Evolutionary conservation across 2,888 invertebrate species (phyloP).

Genomic region (Chymomyza caudatula): DNA sequence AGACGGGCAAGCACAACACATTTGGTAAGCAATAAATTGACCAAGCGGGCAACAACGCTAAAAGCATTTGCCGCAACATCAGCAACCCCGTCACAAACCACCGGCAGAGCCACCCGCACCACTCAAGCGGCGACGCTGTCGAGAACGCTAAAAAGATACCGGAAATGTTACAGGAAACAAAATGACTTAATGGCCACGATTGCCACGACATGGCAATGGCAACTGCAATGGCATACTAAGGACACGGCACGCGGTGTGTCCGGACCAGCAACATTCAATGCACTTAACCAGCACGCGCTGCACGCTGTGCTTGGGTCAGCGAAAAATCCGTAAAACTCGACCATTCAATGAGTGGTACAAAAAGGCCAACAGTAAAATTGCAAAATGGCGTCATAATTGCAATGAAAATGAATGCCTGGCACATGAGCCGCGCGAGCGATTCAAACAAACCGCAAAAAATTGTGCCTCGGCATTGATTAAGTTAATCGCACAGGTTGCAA

Average conservation of each 20-base stretch:
- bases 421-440: conserved; percentile 17
- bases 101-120: conserved; percentile 4
- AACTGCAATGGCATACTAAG: not conserved
- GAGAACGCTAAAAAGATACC: conserved; percentile 30
- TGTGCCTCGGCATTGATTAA: conserved; percentile 13
- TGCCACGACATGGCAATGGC: conserved; percentile 21
- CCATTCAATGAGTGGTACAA: not conserved
- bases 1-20: conserved; percentile 2
- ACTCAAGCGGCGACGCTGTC: not conserved
- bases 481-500: conserved; percentile 21
- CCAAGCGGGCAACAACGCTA: conserved; percentile 4
- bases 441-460: conserved; percentile 2
- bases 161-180: conserved; percentile 50
- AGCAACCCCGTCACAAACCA: not conserved
- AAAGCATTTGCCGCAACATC: conserved; percentile 11
- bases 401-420: conserved; percentile 24
- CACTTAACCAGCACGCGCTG: conserved; percentile 24
- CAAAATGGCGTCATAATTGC: conserved; percentile 49
- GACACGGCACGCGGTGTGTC: conserved; percentile 14
- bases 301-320: conserved; percentile 40
- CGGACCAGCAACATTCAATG: conserved; percentile 24
- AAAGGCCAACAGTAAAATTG: conserved; percentile 10
- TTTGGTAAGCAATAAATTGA: conserved; percentile 23
- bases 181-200: conserved; percentile 49
- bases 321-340: conserved; percentile 3